A percentile compares a stretch with the other conserved stretches of the same genome.
phyloP scores from a whole-genome alignment of 2,797 vertebrate species.

The Morus bassanus region DNA sequence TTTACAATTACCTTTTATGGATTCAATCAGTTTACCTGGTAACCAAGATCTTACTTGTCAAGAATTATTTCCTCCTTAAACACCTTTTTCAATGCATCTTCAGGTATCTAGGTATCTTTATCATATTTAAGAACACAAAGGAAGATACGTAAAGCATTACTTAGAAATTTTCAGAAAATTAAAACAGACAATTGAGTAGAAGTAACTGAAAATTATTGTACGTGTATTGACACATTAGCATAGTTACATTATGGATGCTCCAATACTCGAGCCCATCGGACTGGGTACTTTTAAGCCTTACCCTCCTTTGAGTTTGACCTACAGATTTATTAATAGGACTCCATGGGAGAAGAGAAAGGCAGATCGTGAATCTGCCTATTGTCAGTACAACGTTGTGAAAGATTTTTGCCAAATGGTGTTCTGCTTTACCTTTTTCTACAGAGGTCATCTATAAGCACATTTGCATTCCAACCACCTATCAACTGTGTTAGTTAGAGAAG shows the following conservation, averaged over 20 bases:
- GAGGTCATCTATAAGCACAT: neutral
- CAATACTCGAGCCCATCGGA: fast-evolving
- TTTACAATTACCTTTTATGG: neutral
- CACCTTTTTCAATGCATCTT: neutral
- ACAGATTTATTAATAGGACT: neutral
- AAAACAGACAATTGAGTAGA: neutral
- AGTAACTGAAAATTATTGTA: neutral
- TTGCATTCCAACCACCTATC: neutral
- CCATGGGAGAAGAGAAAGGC: neutral
- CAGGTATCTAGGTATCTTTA: neutral
- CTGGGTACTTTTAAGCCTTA: neutral
- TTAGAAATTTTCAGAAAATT: neutral
- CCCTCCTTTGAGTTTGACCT: neutral
- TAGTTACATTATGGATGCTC: neutral
- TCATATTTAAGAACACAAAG: neutral
- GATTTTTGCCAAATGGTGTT: neutral
- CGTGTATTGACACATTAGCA: neutral
- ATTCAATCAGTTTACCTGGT: neutral
- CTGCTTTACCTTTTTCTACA: neutral
- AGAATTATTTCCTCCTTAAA: neutral
- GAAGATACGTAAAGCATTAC: neutral
- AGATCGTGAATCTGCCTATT: neutral
- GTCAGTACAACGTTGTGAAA: neutral
- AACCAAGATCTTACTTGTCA: neutral
- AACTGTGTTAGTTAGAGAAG: neutral